Percentiles rank a stretch among this genome's conserved stretches.
Conservation (phyloP, 2,113 vertebrate species). For the Anseranas semipalmata region DNA sequence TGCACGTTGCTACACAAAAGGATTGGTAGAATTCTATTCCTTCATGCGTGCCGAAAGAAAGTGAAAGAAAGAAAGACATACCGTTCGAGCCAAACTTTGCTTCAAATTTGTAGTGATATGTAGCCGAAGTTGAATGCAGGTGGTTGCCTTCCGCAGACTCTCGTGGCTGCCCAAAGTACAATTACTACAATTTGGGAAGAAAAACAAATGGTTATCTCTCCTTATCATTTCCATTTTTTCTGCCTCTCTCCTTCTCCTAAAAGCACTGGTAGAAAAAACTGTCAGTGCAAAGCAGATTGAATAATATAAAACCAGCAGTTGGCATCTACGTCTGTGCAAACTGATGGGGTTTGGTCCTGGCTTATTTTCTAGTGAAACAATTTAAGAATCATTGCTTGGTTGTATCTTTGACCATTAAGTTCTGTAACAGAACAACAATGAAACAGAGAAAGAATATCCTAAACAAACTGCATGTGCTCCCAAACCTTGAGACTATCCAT, state of each 20-base stretch:
- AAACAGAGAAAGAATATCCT: neutral
- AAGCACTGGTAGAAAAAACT: neutral
- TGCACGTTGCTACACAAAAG: neutral
- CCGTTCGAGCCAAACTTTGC: slow-evolving; percentile 62
- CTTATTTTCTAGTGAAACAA: neutral
- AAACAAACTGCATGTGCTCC: accelerated
- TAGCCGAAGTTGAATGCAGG: slow-evolving; percentile 61
- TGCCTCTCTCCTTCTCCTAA: neutral
- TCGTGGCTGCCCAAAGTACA: slow-evolving; percentile 68
- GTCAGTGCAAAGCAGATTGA: neutral
- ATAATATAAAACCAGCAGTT: neutral
- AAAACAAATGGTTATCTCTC: neutral
- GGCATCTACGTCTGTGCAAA: neutral
- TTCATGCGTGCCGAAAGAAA: neutral
- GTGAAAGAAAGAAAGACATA: neutral
- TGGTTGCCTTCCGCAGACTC: slow-evolving; percentile 62
- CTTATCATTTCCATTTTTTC: neutral
- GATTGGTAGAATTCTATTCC: neutral
- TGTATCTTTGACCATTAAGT: neutral
- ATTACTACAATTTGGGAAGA: slow-evolving; percentile 6
- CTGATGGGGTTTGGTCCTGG: neutral
- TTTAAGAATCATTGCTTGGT: neutral
- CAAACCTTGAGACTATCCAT: neutral
- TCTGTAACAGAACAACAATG: neutral
- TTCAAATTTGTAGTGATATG: neutral